Evolutionary conservation across 2,888 invertebrate species (phyloP), one percentile per base, ranked within the genome.

Genomic region (Cheilosia vernalis): DNA sequence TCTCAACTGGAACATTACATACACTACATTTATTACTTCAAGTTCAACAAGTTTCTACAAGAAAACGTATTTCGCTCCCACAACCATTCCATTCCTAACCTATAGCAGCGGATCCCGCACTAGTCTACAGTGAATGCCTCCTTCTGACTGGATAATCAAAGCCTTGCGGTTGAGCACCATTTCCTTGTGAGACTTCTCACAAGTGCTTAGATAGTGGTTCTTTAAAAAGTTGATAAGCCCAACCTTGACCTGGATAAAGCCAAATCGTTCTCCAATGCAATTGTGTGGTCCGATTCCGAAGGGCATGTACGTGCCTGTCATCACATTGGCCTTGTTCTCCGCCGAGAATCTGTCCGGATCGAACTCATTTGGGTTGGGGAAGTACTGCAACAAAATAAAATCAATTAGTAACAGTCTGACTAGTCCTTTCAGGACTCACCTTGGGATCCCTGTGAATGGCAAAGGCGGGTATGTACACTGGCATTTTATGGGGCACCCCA

Each of bases 321-420:
- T 9, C n/a, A 89, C 81, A 9, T 88, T 87, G 2, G 74, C 9
- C 47, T 87, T 88, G 53, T 89, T 89, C 42, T 89, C 88, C 6
- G 87, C 40, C 1, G 88, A 82, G 87, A 89, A 89, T 73, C 89
- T 79, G 64, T 89, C 89, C 0, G 89, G 89, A 63, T 89, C 77
- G 55, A 89, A 90, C 42, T 79, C 64, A 2, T 88, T 80, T 2
- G 89, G 89, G 72, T 89, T 77, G 15, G 87, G 80, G 27, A 74
- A 89, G 44, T 88, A 87, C 66, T 87, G 67, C 21, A 81, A 73
- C 0, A 44, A 15, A 44, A 33, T 1, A 7, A 33, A 19, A 27
- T 21, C n/a, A 13, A n/a, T 19, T 13, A 9, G 5, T 24, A 2
- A 4, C 1, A 6, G 4, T 19, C 0, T 5, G 9, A 7, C 9